Evolutionary conservation across 2,113 vertebrate species (phyloP), one percentile per base, ranked within the genome.

Genomic region (Toxotes chatareus): DNA sequence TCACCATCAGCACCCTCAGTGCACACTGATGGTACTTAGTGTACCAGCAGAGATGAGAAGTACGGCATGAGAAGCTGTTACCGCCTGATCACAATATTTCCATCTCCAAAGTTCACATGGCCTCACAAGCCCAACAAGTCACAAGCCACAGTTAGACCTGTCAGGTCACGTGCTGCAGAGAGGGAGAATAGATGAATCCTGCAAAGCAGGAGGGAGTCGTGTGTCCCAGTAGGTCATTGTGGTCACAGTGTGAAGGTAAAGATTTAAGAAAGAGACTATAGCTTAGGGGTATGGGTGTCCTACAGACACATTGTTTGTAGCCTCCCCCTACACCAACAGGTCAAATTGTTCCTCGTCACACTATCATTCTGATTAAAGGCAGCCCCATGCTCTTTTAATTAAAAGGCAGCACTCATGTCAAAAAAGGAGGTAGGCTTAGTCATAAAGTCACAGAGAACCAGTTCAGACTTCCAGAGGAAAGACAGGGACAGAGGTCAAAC

Each of bases 301-400:
- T 49, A 49, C 46, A 70, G 85, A 60, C 82, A 76, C 75, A 84
- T 72, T 88, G 59, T 87, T 71, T 75, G 77, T 36, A 17, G 40
- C 63, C 42, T 68, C 55, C 38, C 27, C 67, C 46, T 36, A 51
- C 51, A 84, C 60, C 76, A 57, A 64, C 74, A 51, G 53, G 19
- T 87, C 81, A 80, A 75, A 81, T 79, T 51, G 66, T 40, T 61
- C 63, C 72, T 83, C 65, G 40, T 82, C 74, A 78, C 53, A 19
- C 77, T 62, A 80, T 92, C 75, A 80, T 69, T 87, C 60, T 57
- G 61, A 84, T 93, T 92, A 84, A 89, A 92, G 76, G 59, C 57
- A 17, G 67, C 60, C 57, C 76, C 57, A 46, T 53, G 69, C 65
- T 70, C 67, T 79, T 87, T 89, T 87, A 80, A 88, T 94, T 85